Base-by-base conservation (phyloP, 1,140 invertebrate genomes). In the Arctopsyche grandis region DNA sequence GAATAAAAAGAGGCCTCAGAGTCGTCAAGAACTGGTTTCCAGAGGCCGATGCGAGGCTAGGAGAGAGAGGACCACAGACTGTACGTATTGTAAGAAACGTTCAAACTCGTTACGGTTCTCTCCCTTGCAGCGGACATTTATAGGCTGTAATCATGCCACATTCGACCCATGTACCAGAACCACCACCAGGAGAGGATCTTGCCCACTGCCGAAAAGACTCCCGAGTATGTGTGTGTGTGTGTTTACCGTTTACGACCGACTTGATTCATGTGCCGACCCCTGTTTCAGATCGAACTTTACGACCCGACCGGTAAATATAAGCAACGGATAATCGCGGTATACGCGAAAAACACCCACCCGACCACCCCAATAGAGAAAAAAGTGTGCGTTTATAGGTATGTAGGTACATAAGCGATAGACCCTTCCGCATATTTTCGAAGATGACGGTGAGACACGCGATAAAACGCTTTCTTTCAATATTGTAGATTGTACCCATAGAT, bases 21-120 rank as follows among this genome's bases (percentile, higher is more conserved):
- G 38, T 71, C 24, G 69, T 74, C 70, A 52, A 74, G 70, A 74
- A 74, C 70, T 74, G 70, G 70, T 74, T 74, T 74, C 46, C 43
- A 52, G 70, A 38, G 9, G 43, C 70, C 70, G n/a, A 74, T 74
- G 21, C 29, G 29, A 38, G 46, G 44, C 38, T 74, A 74, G 70
- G 44, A 74, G 22, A 46, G 69, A n/a, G 69, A 70, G n/a, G 69
- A 70, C 43, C 24, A 38, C 43, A 43, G 21, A 38, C 3, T 38
- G 29, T 38, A 38, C 7, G 10, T 16, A 52, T 52, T 52, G 48
- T 52, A 12, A 12, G 48, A 52, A 16, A 10, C 69, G 38, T 38
- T 38, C 21, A 71, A 74, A 74, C 70, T 48, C 70, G 70, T 74
- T 74, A 74, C 70, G 69, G 26, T 26, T 52, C 48, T 52, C 48